phyloP scores from a whole-genome alignment of 2,113 vertebrate genomes.

The Lagenorhynchus albirostris region DNA sequence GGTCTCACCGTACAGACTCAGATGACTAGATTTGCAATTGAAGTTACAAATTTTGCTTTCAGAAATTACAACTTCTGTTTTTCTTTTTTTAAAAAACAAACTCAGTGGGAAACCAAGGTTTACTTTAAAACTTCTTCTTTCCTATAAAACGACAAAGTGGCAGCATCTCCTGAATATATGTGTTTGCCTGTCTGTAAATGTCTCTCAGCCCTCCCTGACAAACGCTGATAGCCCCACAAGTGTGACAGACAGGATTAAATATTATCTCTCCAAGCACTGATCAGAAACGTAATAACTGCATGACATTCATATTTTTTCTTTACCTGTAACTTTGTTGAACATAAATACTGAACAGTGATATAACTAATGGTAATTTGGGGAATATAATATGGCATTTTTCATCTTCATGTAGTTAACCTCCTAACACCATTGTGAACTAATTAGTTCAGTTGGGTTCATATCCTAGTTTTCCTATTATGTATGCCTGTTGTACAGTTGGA shows the following conservation, averaged over 20 bases:
- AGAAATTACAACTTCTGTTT: background rate
- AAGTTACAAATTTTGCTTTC: constrained; percentile 34
- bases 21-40: background rate
- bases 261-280: background rate
- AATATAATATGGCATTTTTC: constrained; percentile 43
- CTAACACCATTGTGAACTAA: background rate
- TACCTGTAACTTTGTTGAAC: constrained; percentile 39
- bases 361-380: constrained; percentile 10
- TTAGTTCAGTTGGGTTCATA: constrained; percentile 16
- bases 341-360: constrained; percentile 39
- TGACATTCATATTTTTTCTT: constrained; percentile 16
- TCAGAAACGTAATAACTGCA: background rate
- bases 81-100: background rate
- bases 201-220: background rate
- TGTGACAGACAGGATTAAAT: background rate
- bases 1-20: background rate
- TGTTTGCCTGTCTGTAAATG: background rate
- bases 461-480: constrained; percentile 1
- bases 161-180: background rate
- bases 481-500: background rate
- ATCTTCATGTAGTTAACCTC: constrained; percentile 29
- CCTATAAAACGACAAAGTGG: background rate
- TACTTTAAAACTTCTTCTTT: background rate
- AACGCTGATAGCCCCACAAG: background rate
- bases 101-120: background rate